Percentiles rank a stretch among this genome's conserved stretches.
Evolutionary conservation across 1,140 invertebrate species (phyloP).

Genomic region (Neodiprion fabricii): DNA sequence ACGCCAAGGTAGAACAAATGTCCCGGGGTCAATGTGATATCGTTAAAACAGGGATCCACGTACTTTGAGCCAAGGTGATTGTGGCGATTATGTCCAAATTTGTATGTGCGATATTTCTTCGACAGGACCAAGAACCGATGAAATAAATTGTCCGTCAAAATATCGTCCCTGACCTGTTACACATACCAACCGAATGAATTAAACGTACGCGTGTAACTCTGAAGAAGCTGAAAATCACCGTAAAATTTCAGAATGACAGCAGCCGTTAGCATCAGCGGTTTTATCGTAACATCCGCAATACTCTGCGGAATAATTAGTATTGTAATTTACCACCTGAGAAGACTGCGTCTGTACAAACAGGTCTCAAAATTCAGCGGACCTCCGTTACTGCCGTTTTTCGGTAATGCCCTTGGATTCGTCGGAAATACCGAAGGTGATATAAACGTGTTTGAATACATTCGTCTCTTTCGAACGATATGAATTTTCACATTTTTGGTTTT

Average conservation of each 20-base stretch:
- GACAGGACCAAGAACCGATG: neutral
- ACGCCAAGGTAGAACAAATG: neutral
- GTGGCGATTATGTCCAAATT: neutral
- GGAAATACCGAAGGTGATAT: conserved; percentile 59
- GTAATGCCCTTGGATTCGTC: conserved; percentile 63
- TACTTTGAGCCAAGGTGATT: neutral
- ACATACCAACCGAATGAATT: no score
- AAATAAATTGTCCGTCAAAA: no score
- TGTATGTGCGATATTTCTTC: neutral
- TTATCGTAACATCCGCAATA: neutral
- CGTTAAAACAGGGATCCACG: neutral
- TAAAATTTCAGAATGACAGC: neutral
- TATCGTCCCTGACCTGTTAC: no score
- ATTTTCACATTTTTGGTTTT: neutral
- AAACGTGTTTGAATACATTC: conserved; percentile 6
- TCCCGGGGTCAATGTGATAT: neutral
- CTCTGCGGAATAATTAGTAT: conserved; percentile 23
- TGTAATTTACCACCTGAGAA: conserved; percentile 25
- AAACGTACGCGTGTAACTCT: no score
- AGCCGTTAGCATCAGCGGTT: neutral
- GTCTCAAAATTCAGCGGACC: conserved; percentile 60
- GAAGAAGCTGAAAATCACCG: no score
- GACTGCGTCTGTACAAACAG: conserved; percentile 39
- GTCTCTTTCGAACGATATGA: conserved; percentile 11
- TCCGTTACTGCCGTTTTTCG: conserved; percentile 63